Conservation (phyloP, 2,113 vertebrate species). For the Myotis yumanensis region DNA sequence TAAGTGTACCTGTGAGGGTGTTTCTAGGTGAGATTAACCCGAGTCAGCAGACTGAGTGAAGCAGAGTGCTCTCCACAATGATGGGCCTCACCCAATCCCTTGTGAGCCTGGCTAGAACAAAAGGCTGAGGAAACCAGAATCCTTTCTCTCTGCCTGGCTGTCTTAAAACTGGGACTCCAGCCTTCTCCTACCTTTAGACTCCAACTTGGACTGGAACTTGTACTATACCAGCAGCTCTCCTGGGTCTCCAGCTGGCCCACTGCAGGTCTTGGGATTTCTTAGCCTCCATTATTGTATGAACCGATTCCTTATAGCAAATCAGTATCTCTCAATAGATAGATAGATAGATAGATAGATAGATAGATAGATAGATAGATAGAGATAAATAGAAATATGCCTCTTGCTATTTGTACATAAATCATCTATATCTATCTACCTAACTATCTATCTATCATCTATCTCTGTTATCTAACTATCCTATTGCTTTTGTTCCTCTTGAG, state of each 20-base stretch:
- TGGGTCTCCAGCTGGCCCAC: background rate
- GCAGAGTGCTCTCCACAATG: background rate
- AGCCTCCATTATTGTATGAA: background rate
- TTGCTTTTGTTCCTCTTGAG: background rate
- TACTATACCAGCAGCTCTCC: background rate
- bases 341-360: background rate
- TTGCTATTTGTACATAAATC: background rate
- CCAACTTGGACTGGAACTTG: background rate
- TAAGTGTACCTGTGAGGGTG: background rate
- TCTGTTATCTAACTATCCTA: background rate
- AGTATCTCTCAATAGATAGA: background rate
- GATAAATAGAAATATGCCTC: background rate
- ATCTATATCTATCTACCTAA: background rate
- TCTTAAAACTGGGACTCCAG: background rate
- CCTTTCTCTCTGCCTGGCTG: background rate
- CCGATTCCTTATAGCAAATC: background rate
- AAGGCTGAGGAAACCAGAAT: background rate
- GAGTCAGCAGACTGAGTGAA: background rate
- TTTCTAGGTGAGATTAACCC: background rate
- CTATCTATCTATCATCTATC: background rate
- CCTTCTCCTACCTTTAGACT: background rate
- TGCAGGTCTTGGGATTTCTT: background rate
- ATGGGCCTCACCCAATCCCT: background rate
- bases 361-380: background rate
- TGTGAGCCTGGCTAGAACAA: background rate